Evolutionary conservation across 2,888 invertebrate species (phyloP).

Genomic region (Xestia ashworthii): DNA sequence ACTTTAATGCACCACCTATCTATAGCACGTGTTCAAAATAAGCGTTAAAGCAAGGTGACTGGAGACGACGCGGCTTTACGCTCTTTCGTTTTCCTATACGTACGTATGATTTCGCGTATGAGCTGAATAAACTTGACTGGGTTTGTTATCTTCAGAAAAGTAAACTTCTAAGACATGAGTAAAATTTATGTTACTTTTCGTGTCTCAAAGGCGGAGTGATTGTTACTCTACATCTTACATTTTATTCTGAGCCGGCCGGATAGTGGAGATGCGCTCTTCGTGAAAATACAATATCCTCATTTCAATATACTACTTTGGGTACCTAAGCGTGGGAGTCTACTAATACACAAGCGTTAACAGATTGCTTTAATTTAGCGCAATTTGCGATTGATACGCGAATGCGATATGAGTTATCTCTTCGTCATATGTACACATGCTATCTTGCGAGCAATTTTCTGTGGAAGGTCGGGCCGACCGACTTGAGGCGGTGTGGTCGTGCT

Average conservation of each 20-base stretch:
- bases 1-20: constrained; percentile 52
- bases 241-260: neutral
- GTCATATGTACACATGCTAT: constrained; percentile 9
- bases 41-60: constrained; percentile 33
- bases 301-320: neutral
- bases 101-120: neutral
- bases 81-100: neutral
- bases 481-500: neutral
- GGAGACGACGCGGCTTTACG: neutral
- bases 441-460: constrained; percentile 1
- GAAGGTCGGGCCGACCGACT: neutral
- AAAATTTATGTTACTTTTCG: neutral
- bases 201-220: constrained; percentile 1
- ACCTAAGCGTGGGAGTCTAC: constrained; percentile 12
- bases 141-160: neutral
- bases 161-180: neutral
- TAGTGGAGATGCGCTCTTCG: neutral
- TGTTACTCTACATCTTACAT: neutral
- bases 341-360: constrained; percentile 14
- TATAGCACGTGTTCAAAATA: constrained; percentile 52
- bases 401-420: constrained; percentile 17
- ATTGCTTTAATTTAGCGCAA: constrained; percentile 22
- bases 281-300: neutral
- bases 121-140: neutral
- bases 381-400: constrained; percentile 36